phyloP scores from a whole-genome alignment of 2,797 vertebrate species.

The Perodicticus potto region DNA sequence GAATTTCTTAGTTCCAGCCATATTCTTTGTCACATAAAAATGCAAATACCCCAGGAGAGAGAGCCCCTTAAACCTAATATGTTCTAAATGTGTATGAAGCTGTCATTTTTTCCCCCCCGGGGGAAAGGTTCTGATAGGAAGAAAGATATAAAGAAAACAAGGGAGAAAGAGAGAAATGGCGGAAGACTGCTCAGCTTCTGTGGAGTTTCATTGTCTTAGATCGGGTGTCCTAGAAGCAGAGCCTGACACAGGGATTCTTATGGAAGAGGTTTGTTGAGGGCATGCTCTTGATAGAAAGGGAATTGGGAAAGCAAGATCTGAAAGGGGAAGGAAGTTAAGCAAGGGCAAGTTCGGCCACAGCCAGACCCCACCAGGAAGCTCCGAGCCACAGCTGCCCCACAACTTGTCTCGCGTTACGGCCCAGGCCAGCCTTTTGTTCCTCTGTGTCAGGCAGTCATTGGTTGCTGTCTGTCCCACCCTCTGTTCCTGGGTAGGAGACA shows the following conservation, averaged over 20 bases:
- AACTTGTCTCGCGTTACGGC: background rate
- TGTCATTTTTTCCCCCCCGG: background rate
- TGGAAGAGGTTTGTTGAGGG: background rate
- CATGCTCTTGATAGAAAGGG: background rate
- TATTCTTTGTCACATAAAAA: background rate
- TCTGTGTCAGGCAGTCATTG: background rate
- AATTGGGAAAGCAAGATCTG: background rate
- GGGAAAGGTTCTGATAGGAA: background rate
- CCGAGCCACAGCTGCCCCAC: rapidly evolving
- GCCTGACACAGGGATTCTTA: background rate
- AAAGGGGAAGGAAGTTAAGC: background rate
- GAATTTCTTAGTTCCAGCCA: background rate
- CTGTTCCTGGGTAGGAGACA: no score
- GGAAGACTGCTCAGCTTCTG: background rate
- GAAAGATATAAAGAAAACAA: background rate
- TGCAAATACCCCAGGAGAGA: background rate
- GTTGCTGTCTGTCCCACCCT: background rate
- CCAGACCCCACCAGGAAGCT: rapidly evolving
- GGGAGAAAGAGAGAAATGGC: background rate
- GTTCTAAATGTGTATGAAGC: background rate
- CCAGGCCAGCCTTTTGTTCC: background rate
- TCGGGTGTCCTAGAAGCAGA: background rate
- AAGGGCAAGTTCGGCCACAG: background rate
- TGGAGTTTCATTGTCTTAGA: background rate
- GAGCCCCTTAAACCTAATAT: background rate